Base-by-base conservation (phyloP, 2,113 vertebrate species). In the Grantiella picta region DNA sequence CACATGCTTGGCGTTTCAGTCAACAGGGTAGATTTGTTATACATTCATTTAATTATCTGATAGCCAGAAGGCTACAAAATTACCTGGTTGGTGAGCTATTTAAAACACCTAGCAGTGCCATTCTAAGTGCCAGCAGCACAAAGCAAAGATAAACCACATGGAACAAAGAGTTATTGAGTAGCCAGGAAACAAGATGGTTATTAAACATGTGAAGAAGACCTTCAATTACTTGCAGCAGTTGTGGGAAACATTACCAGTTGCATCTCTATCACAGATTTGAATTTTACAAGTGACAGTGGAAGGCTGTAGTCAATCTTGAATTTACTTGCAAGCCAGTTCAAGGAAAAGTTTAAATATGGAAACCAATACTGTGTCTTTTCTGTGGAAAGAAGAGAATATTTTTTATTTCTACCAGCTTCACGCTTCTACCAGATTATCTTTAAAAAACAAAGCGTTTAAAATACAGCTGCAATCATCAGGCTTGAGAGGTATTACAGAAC, bases 401-500 rank as follows among this genome's bases (percentile, higher is more conserved):
- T 56, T 95, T 92, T 91, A 69, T 72, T 86, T 71, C 54, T 77
- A 76, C 17, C 70, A 78, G 73, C 49, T 96, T 90, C 90, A 78
- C 2, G 7, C 76, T 89, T 94, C 80, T 68, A 95, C 20, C 66
- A 91, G 94, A 93, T 98, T 94, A 97, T 95, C 75, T 94, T 79
- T 33, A 11, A 63, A 95, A 90, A 71, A 91, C 28, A 77, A 89
- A 82, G 76, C 90, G 91, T 91, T 96, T 81, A 96, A 94, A 96
- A 95, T 71, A 82, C 85, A 95, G 68, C 92, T 96, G 91, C 91
- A 96, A 60, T 94, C 79, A 87, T 65, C 75, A 82, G 90, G 84
- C 78, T 84, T 92, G 90, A 94, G 89, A 95, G 64, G 94, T 76
- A 95, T 97, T 97, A 91, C 81, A 94, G 71, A 86, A 78, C 40